Percentiles rank a stretch among this genome's conserved stretches.
phyloP scores from a whole-genome alignment of 1,140 invertebrate species.

The Drosophila trapezifrons region DNA sequence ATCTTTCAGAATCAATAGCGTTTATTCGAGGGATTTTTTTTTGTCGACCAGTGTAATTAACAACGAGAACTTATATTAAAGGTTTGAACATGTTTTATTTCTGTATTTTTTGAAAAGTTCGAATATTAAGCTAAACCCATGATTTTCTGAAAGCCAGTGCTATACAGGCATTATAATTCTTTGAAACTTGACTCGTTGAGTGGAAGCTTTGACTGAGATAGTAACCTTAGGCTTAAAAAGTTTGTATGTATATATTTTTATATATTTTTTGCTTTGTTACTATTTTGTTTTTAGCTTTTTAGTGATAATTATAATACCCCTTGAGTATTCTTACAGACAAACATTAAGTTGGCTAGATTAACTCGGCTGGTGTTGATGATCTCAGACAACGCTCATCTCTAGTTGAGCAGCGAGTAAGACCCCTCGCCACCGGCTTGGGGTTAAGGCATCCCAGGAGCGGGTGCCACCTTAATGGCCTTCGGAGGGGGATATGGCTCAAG shows the following conservation, averaged over 20 bases:
- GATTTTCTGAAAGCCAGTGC: not conserved
- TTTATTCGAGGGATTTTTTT: no score
- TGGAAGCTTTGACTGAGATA: not conserved
- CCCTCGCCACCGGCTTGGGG: not conserved
- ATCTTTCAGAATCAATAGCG: no score
- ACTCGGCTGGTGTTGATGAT: not conserved
- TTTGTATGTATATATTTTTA: not conserved
- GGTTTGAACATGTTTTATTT: no score
- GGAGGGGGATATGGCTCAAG: not conserved
- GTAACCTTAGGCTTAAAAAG: not conserved
- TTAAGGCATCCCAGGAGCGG: not conserved
- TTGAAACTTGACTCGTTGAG: not conserved
- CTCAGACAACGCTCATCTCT: no score
- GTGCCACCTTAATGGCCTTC: constrained; percentile 2
- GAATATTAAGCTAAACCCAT: no score
- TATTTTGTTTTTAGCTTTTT: no score
- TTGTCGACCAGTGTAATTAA: no score
- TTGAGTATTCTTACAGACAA: no score
- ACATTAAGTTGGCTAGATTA: not conserved
- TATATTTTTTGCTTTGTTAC: no score
- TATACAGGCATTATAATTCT: not conserved
- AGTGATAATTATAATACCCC: no score
- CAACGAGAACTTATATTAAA: no score
- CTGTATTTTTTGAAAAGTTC: no score
- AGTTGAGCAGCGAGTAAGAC: not conserved